These are phyloP conservation scores for Eristalis tenax DNA, from an alignment of 2,888 invertebrate species.

Conservation along the genomic window DNA sequence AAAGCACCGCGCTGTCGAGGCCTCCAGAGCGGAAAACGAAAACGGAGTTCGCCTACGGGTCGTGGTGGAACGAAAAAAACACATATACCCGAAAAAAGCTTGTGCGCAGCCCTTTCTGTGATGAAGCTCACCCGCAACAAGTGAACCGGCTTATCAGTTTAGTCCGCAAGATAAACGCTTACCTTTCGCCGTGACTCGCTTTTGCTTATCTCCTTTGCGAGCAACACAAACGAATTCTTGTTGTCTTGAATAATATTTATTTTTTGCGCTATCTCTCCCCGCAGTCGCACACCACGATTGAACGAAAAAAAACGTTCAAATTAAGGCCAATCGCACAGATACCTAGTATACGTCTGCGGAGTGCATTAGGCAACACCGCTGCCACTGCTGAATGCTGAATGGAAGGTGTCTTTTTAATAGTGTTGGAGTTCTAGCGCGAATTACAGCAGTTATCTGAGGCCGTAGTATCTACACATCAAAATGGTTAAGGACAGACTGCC, in stretches of 20 bases:
- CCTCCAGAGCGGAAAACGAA: not conserved
- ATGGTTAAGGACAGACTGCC: slow-evolving; percentile 80
- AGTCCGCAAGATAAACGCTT: slow-evolving; percentile 60
- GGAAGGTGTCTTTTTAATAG: slow-evolving; percentile 1
- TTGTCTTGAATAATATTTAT: slow-evolving; percentile 31
- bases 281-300: slow-evolving; percentile 15
- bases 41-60: not conserved
- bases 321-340: slow-evolving; percentile 22
- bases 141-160: slow-evolving; percentile 46
- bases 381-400: slow-evolving; percentile 12
- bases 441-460: slow-evolving; percentile 6
- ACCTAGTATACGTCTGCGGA: slow-evolving; percentile 12
- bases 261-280: slow-evolving; percentile 50
- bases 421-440: not conserved
- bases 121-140: not conserved
- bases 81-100: slow-evolving; percentile 41
- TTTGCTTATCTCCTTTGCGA: slow-evolving; percentile 56
- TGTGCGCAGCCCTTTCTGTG: not conserved
- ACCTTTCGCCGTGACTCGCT: slow-evolving; percentile 45
- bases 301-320: slow-evolving; percentile 16
- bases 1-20: slow-evolving; percentile 28
- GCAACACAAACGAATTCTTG: slow-evolving; percentile 54
- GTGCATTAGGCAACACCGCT: slow-evolving; percentile 11
- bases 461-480: slow-evolving; percentile 39
- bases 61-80: not conserved